Base-by-base conservation (phyloP, 2,797 vertebrate species). In the Bufotes viridis region DNA sequence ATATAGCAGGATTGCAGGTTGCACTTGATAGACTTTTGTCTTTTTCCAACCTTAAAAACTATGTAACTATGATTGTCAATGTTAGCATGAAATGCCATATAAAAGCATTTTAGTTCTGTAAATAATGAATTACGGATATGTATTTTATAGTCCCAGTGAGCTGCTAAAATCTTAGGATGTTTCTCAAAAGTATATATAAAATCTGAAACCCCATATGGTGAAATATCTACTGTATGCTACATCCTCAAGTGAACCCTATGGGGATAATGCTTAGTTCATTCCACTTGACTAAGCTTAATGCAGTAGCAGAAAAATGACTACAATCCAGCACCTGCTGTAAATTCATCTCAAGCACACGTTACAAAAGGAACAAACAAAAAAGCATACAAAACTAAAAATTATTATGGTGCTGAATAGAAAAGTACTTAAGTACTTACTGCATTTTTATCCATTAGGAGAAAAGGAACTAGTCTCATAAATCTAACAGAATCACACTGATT, bases 231-330 rank as follows among this genome's bases (percentile, higher is more conserved):
- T 88, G 76, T 74, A 75, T 81, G 67, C 55, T 63, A 75, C 70
- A 63, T 80, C 87, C 67, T 85, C 67, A 58, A 88, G 87, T 88
- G 65, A 85, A 79, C 82, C 87, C 82, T 88, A 88, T 81, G 82
- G 87, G 83, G 82, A 88, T 85, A 88, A 85, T 88, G 67, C 82
- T 74, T 74, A 78, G 65, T 87, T 87, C 67, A 87, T 87, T 87
- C 76, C 87, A 85, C 87, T 85, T 88, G 87, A 85, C 87, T 88
- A 78, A 60, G 82, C 51, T 85, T 88, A 85, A 88, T 88, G 67
- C 82, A 61, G 82, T 34, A 76, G 58, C 80, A 83, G 72, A 63
- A 88, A 84, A 61, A 70, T 78, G 58, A 60, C 75, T 79, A 72
- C 63, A 84, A 81, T 85, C 67, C 82, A 85, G 75, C 82, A 88